Base-by-base conservation (phyloP, 2,797 vertebrate genomes). In the Phataginus tricuspis region DNA sequence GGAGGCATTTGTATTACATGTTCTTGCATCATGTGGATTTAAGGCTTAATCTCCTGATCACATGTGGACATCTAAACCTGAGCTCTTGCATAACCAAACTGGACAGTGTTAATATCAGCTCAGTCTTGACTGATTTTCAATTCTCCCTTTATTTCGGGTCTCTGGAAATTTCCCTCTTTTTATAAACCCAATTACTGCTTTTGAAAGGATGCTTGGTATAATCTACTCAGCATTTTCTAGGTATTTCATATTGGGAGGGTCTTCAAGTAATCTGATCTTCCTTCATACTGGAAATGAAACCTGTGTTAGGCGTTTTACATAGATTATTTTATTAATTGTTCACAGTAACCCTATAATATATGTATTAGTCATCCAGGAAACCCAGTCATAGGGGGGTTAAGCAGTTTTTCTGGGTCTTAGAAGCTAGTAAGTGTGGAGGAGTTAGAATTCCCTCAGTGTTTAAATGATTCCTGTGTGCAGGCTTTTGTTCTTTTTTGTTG, bases 241-340 rank as follows among this genome's bases (percentile, higher is more conserved):
- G 92, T 95, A 74, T 95, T 97, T 97, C 86, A 83, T 96, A 91
- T 92, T 57, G 66, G 87, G 88, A 96, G 92, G 14, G 63, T 95
- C 88, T 94, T 90, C 63, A 83, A 88, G 63, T 63, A 83, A 92
- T 86, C 37, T 74, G 77, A 90, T 86, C 82, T 74, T 79, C 39
- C 55, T 51, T 61, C 80, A 72, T 25, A 74, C 79, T 9, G 7
- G 96, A 96, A 96, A 96, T 86, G 91, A 97, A 93, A 75, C 53
- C 64, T 21, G 14, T 69, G 39, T 57, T 23, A 55, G 63, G 49
- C 29, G 79, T 91, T 96, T 82, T 23, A 63, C 64, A n/a, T 39
- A 23, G 29, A 92, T 91, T 86, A 85, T 71, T 95, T 92, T 77
- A 86, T 95, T 77, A 89, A 78, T 74, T 89, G 51, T 91, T 97